Evolutionary conservation across 2,888 invertebrate genomes (phyloP).

Genomic region (Stictocephala bisonia): DNA sequence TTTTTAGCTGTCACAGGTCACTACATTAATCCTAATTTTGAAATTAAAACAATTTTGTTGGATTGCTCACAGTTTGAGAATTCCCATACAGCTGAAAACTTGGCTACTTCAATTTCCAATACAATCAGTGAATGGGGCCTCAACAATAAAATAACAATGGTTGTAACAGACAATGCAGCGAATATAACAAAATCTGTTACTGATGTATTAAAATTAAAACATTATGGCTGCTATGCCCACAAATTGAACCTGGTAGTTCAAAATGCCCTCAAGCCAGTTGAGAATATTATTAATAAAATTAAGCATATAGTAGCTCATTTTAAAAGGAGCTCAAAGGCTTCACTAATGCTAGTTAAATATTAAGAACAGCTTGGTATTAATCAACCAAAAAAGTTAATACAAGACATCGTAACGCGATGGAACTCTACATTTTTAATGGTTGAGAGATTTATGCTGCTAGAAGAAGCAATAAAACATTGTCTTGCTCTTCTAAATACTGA

Average conservation of each 20-base stretch:
- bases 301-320: constrained; percentile 10
- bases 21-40: constrained; percentile 57
- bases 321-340: constrained; percentile 3
- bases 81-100: constrained; percentile 58
- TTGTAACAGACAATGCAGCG: constrained; percentile 55
- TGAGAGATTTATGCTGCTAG: constrained; percentile 1
- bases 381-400: constrained; percentile 16
- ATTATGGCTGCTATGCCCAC: constrained; percentile 53
- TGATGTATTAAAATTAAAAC: constrained; percentile 51
- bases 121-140: constrained; percentile 58
- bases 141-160: constrained; percentile 58
- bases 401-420: constrained; percentile 24
- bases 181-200: constrained; percentile 43
- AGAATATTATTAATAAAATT: constrained; percentile 5
- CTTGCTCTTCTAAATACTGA: constrained; percentile 48
- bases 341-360: neutral
- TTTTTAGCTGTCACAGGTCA: constrained; percentile 59
- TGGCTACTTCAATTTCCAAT: constrained; percentile 55
- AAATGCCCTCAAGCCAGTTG: neutral
- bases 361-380: constrained; percentile 1
- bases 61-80: constrained; percentile 53
- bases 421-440: constrained; percentile 8
- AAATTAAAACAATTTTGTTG: constrained; percentile 55
- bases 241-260: constrained; percentile 17
- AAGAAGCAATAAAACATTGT: constrained; percentile 39